These are phyloP conservation scores for Cheumatopsyche charites DNA, from an alignment of 1,140 invertebrate genomes.

Conservation along the genomic window DNA sequence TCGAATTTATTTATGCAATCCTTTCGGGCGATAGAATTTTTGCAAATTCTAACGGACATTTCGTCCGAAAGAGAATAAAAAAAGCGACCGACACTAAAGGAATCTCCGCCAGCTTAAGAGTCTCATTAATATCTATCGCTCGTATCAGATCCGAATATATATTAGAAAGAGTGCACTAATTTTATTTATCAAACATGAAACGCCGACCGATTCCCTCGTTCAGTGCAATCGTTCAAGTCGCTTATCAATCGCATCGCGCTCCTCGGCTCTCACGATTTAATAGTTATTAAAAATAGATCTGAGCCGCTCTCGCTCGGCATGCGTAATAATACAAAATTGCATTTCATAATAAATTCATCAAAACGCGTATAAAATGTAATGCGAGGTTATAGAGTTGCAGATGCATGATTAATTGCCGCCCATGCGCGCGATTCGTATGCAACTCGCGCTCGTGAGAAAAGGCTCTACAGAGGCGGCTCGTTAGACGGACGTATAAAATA, in stretches of 20 bases:
- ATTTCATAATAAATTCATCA: slow-evolving; percentile 19
- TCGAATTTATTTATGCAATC: slow-evolving; percentile 1
- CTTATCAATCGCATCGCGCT: no score
- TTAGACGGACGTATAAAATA: slow-evolving; percentile 8
- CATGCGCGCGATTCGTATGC: slow-evolving; percentile 10
- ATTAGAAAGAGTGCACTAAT: no score
- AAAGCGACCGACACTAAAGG: no score
- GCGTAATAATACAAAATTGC: slow-evolving; percentile 15
- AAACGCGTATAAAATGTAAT: neutral
- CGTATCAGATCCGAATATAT: no score
- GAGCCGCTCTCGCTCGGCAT: neutral
- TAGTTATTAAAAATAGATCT: neutral
- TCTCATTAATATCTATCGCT: slow-evolving; percentile 7
- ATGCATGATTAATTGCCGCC: slow-evolving; percentile 23
- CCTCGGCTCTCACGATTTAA: neutral
- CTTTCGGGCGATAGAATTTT: neutral
- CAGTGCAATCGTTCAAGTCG: no score
- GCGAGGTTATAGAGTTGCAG: neutral
- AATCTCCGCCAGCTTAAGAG: neutral
- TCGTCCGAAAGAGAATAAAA: no score
- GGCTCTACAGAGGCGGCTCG: slow-evolving; percentile 5
- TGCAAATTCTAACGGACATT: neutral
- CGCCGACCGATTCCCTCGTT: no score
- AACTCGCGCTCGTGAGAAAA: slow-evolving; percentile 19
- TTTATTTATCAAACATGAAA: no score